These are phyloP conservation scores for Chamaea fasciata DNA, from an alignment of 2,113 vertebrate species.

Conservation along the genomic window DNA sequence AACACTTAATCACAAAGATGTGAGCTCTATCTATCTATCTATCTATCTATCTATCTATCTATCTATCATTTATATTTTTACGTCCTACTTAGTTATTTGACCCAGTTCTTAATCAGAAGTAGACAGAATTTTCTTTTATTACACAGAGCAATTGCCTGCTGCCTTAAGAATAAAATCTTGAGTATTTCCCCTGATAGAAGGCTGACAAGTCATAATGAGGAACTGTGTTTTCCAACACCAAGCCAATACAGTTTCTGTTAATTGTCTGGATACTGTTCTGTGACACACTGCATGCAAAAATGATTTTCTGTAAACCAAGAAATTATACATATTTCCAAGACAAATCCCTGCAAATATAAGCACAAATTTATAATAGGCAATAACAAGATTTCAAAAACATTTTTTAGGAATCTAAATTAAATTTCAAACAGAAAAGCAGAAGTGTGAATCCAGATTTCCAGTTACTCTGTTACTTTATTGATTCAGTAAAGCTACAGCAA, in stretches of 20 bases:
- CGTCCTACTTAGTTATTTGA: constrained; percentile 54
- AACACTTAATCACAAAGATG: neutral
- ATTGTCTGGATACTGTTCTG: neutral
- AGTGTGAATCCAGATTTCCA: neutral
- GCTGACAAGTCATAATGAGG: neutral
- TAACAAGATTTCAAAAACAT: neutral
- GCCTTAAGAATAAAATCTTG: neutral
- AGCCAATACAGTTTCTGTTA: neutral
- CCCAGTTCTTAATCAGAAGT: constrained; percentile 50
- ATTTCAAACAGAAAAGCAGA: neutral
- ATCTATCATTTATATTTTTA: neutral
- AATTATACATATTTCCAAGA: neutral
- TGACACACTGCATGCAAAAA: neutral
- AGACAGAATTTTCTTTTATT: constrained; percentile 38
- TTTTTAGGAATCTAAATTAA: neutral
- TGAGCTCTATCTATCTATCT: neutral
- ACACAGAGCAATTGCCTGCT: neutral
- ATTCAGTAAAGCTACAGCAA: neutral
- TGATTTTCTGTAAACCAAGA: neutral
- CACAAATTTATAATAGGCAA: neutral
- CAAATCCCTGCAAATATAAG: neutral
- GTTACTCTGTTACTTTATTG: neutral
- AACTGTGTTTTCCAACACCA: neutral
- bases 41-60: too few relatives aligned
- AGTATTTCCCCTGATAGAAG: constrained; percentile 29